phyloP scores from a whole-genome alignment of 2,797 vertebrate species.

The Schizopygopsis malacanthus region DNA sequence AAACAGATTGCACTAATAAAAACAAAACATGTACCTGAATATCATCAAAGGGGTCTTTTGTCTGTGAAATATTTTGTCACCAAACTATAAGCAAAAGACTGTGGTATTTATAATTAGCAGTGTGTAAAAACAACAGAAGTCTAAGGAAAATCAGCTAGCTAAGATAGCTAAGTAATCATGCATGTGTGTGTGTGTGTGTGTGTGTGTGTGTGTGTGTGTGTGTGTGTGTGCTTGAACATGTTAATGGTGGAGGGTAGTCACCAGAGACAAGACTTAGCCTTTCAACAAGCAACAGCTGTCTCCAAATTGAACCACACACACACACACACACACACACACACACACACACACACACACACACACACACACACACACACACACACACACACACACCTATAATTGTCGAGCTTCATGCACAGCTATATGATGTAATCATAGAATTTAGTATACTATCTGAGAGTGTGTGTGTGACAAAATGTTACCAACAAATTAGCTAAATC shows the following conservation, averaged over 20 bases:
- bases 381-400: constrained; percentile 25
- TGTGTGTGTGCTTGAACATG: constrained; percentile 14
- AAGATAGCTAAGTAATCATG: background rate
- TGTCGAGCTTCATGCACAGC: constrained; percentile 3
- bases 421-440: background rate
- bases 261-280: constrained; percentile 53
- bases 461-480: background rate
- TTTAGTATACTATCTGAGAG: background rate
- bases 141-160: background rate
- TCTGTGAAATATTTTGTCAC: background rate
- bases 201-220: background rate
- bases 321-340: constrained; percentile 18
- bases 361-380: constrained; percentile 17
- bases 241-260: constrained; percentile 23
- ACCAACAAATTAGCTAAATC: background rate
- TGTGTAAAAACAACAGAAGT: background rate
- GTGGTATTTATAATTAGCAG: background rate
- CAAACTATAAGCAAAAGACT: background rate
- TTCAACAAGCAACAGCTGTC: constrained; percentile 59
- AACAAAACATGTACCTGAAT: background rate
- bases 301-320: constrained; percentile 18
- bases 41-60: background rate
- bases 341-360: constrained; percentile 23
- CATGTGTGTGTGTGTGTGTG: background rate
- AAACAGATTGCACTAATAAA: background rate